These are phyloP conservation scores for Miniopterus natalensis DNA, from an alignment of 2,113 vertebrate genomes.

Conservation along the genomic window DNA sequence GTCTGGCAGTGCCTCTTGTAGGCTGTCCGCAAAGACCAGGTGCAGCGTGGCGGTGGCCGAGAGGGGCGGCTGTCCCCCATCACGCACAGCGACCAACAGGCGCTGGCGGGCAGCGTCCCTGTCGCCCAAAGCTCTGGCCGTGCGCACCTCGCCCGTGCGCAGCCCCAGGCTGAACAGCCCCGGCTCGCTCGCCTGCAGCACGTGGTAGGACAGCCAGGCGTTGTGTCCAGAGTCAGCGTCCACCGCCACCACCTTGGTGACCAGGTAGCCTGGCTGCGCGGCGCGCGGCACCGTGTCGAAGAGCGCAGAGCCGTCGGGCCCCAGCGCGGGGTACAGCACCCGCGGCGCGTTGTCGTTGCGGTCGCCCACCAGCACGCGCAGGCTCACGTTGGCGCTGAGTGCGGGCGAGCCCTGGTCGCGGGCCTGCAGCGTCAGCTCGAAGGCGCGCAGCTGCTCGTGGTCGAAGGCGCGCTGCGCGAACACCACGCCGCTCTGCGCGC, in stretches of 20 bases:
- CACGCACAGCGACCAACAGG: background rate
- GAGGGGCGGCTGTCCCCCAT: background rate
- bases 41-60: conserved; percentile 80
- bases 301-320: conserved; percentile 68
- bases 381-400: no score
- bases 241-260: background rate
- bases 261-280: background rate
- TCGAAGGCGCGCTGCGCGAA: no score
- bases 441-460: no score
- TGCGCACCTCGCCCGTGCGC: background rate
- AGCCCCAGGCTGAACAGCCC: background rate
- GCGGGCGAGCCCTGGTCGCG: no score
- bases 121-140: background rate
- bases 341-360: no score
- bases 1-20: conserved; percentile 74
- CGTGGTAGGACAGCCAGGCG: background rate
- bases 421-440: no score
- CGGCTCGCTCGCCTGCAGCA: background rate
- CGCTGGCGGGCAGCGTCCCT: background rate
- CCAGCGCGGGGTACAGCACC: no score
- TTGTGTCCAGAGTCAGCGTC: background rate
- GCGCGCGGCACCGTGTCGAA: background rate
- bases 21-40: conserved; percentile 87
- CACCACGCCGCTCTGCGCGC: no score
- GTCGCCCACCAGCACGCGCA: no score